Conservation (phyloP, 2,888 invertebrate genomes). For the Dexiosoma caninum region DNA sequence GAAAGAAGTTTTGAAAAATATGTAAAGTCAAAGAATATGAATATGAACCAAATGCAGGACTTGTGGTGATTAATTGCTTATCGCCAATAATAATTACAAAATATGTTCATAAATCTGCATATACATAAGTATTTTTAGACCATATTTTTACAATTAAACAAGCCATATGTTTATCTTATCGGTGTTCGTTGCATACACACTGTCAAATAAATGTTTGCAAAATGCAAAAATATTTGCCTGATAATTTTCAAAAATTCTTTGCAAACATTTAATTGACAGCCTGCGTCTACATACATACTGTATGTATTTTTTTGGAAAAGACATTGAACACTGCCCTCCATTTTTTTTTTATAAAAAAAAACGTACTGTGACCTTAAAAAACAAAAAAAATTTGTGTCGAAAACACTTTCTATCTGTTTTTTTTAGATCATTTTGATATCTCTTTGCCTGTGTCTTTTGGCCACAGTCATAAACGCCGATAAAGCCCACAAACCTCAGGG, state of each 20-base stretch:
- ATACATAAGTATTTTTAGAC: neutral
- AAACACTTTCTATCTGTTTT: neutral
- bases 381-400: neutral
- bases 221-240: too few species aligned
- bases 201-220: too few species aligned
- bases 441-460: slow-evolving; percentile 51
- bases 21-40: neutral
- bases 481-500: slow-evolving; percentile 50
- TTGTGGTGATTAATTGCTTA: slow-evolving; percentile 19
- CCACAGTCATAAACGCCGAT: slow-evolving; percentile 28
- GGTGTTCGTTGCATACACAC: too few species aligned
- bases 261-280: too few species aligned
- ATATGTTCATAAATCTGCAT: neutral
- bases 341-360: neutral
- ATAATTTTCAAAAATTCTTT: too few species aligned
- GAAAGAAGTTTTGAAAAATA: neutral
- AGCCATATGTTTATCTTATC: slow-evolving; percentile 48
- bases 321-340: neutral
- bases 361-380: neutral
- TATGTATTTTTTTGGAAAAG: neutral
- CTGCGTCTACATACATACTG: too few species aligned
- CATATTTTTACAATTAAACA: slow-evolving; percentile 14
- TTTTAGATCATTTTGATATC: slow-evolving; percentile 46
- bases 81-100: slow-evolving; percentile 3
- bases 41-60: neutral